Conservation (phyloP, 2,797 vertebrate species). For the Cephalopachus bancanus region DNA sequence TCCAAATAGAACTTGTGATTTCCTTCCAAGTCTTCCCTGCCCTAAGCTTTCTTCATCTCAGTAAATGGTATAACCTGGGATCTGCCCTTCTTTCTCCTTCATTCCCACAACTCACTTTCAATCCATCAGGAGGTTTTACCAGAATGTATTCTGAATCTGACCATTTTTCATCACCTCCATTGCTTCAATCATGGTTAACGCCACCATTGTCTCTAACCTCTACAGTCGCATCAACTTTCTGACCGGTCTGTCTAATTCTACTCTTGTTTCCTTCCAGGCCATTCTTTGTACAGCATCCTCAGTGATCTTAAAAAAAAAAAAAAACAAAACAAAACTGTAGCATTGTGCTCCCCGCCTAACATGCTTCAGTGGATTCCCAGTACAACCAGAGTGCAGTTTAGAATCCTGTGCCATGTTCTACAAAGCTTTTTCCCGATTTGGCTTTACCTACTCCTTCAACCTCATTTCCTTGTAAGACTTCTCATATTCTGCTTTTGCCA, state of each 20-base stretch:
- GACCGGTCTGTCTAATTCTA: neutral
- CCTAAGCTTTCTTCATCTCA: neutral
- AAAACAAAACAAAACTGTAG: neutral
- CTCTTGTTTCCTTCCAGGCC: neutral
- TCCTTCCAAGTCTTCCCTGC: neutral
- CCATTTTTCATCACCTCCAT: neutral
- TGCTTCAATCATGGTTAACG: neutral
- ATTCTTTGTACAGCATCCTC: neutral
- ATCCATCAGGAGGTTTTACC: neutral
- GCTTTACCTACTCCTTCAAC: neutral
- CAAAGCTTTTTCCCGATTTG: neutral
- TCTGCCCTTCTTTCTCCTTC: neutral
- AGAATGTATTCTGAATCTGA: neutral
- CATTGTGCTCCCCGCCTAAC: neutral
- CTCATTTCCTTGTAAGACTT: neutral
- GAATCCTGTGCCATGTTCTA: neutral
- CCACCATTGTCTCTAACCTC: neutral
- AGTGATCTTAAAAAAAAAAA: neutral
- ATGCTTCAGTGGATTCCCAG: neutral
- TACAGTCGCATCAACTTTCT: neutral
- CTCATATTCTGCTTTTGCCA: neutral
- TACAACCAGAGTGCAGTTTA: neutral
- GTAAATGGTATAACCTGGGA: neutral
- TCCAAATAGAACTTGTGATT: neutral
- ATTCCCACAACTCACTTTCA: neutral